A percentile compares a stretch with the other conserved stretches of the same genome.
These are phyloP conservation scores for Nyctibius bracteatus DNA, from an alignment of 2,113 vertebrate genomes.

Conservation along the genomic window DNA sequence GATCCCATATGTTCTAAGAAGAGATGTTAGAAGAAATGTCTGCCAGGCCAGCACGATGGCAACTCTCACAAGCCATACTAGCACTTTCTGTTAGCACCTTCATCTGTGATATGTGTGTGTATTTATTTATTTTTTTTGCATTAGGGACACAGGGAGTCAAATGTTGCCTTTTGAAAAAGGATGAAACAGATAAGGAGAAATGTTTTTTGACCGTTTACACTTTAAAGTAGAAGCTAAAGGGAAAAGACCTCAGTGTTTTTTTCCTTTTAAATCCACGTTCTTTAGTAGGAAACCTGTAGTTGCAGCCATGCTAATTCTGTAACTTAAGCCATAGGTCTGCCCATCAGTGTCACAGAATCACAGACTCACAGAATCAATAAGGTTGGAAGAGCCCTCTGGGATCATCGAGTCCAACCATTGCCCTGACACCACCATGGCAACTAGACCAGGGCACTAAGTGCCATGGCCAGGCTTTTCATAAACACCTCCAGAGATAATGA, in stretches of 20 bases:
- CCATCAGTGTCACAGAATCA: neutral
- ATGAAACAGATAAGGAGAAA: neutral
- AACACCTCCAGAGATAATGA: too few species aligned
- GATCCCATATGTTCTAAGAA: conserved; percentile 33
- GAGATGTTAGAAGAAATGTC: neutral
- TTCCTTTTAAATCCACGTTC: neutral
- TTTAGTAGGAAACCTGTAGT: neutral
- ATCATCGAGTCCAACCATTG: too few species aligned
- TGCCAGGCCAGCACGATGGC: neutral
- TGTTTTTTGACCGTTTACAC: neutral
- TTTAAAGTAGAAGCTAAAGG: neutral
- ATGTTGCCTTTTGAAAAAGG: neutral
- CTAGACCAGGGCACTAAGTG: too few species aligned
- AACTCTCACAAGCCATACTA: neutral
- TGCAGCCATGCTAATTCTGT: neutral
- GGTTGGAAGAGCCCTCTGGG: too few species aligned
- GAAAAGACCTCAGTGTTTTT: neutral
- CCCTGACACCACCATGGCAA: too few species aligned
- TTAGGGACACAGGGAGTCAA: neutral
- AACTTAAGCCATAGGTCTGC: neutral
- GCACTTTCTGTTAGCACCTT: neutral
- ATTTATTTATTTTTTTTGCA: neutral
- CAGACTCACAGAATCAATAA: too few species aligned
- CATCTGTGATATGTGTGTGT: neutral
- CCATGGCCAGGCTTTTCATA: too few species aligned